These are phyloP conservation scores for Gobio gobio DNA, from an alignment of 2,113 vertebrate genomes.

Conservation along the genomic window DNA sequence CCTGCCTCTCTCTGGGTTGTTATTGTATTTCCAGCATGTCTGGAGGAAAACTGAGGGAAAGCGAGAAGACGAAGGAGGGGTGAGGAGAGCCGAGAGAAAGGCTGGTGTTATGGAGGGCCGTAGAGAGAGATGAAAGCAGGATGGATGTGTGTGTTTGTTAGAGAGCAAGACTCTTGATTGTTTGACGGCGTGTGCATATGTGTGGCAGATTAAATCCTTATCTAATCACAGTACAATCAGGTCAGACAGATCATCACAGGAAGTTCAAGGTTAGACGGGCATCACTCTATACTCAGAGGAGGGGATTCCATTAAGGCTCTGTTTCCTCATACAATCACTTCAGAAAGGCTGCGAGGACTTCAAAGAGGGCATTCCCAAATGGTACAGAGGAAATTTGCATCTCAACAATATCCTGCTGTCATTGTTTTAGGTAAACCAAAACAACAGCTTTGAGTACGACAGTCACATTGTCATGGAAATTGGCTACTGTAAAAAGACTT, in stretches of 20 bases:
- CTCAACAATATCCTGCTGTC: conserved; percentile 70
- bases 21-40: conserved; percentile 37
- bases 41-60: conserved; percentile 5
- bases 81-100: not conserved
- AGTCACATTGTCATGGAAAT: conserved; percentile 68
- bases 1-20: conserved; percentile 29
- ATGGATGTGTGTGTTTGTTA: not conserved
- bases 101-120: not conserved
- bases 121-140: conserved; percentile 11
- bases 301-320: conserved; percentile 68
- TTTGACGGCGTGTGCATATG: conserved; percentile 61
- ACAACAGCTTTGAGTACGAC: conserved; percentile 62
- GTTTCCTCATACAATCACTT: conserved; percentile 54
- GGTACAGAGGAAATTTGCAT: conserved; percentile 69
- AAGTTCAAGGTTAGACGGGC: conserved; percentile 71
- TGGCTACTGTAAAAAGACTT: conserved; percentile 50
- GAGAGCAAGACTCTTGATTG: conserved; percentile 30
- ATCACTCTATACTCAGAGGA: conserved; percentile 60
- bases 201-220: conserved; percentile 72
- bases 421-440: conserved; percentile 64
- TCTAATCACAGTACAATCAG: conserved; percentile 74
- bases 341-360: conserved; percentile 68
- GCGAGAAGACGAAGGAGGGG: not conserved
- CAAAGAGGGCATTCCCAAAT: conserved; percentile 69
- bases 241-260: conserved; percentile 66